These are phyloP conservation scores for Eilema sororculum DNA, from an alignment of 2,888 invertebrate genomes.

Conservation along the genomic window DNA sequence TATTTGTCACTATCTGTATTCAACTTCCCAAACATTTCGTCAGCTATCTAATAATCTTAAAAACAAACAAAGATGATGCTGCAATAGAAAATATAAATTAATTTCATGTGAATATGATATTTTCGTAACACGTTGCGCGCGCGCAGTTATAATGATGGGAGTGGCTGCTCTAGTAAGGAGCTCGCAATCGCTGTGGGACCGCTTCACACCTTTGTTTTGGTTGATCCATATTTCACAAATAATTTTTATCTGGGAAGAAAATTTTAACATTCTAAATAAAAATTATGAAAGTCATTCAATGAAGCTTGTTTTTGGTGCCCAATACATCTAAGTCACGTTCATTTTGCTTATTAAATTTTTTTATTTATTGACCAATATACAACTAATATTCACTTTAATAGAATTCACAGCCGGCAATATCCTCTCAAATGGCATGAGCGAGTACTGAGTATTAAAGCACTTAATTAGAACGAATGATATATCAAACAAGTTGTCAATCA, in stretches of 20 bases:
- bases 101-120: slow-evolving; percentile 54
- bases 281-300: background rate
- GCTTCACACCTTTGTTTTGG: slow-evolving; percentile 29
- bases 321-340: too few relatives aligned
- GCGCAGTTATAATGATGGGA: slow-evolving; percentile 48
- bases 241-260: background rate
- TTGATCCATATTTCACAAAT: slow-evolving; percentile 25
- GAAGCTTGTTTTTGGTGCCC: too few relatives aligned
- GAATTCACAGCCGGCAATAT: too few relatives aligned
- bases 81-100: slow-evolving; percentile 52
- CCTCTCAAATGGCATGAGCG: too few relatives aligned
- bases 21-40: slow-evolving; percentile 39
- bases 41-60: slow-evolving; percentile 42
- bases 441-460: too few relatives aligned
- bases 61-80: slow-evolving; percentile 46
- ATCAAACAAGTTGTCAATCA: too few relatives aligned
- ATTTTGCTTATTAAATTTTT: too few relatives aligned
- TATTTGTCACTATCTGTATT: background rate
- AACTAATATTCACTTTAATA: too few relatives aligned
- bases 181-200: slow-evolving; percentile 33
- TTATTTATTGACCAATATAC: too few relatives aligned
- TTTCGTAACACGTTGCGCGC: slow-evolving; percentile 49
- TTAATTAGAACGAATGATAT: too few relatives aligned
- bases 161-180: slow-evolving; percentile 35
- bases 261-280: background rate